phyloP scores from a whole-genome alignment of 2,113 vertebrate species.

The Zootoca vivipara region DNA sequence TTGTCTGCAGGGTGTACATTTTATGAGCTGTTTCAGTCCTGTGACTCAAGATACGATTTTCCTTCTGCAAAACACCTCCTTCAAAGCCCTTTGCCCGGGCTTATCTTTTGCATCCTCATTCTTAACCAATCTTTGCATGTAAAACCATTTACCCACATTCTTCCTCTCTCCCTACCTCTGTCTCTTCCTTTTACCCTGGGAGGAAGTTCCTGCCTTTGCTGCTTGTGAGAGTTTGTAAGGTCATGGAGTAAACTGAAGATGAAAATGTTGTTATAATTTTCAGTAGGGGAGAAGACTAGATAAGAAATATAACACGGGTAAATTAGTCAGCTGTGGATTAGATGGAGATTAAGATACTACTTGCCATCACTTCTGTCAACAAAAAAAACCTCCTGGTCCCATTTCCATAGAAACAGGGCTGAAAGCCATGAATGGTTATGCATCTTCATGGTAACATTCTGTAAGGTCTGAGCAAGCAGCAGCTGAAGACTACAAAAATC shows the following conservation, averaged over 20 bases:
- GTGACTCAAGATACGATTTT: background rate
- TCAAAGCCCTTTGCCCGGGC: background rate
- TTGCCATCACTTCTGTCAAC: conserved; percentile 55
- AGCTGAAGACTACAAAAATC: conserved; percentile 55
- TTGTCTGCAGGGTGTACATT: background rate
- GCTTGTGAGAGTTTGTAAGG: too few species aligned
- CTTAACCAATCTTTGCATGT: background rate
- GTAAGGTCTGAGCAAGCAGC: conserved; percentile 61
- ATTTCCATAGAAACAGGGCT: conserved; percentile 70
- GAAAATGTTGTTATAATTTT: background rate
- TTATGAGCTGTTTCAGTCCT: background rate
- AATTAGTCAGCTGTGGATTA: conserved; percentile 40
- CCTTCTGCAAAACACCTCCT: background rate
- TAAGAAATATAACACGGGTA: background rate
- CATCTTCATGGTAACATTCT: conserved; percentile 58
- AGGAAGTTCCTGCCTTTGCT: background rate
- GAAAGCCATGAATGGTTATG: conserved; percentile 63
- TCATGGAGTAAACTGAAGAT: background rate
- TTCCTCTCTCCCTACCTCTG: background rate
- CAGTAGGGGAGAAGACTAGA: background rate
- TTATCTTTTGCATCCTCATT: background rate
- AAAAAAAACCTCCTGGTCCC: conserved; percentile 43
- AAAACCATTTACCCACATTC: background rate
- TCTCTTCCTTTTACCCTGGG: background rate
- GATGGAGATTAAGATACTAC: conserved; percentile 59